These are phyloP conservation scores for Channa maculata DNA, from an alignment of 2,113 vertebrate genomes.

Conservation along the genomic window DNA sequence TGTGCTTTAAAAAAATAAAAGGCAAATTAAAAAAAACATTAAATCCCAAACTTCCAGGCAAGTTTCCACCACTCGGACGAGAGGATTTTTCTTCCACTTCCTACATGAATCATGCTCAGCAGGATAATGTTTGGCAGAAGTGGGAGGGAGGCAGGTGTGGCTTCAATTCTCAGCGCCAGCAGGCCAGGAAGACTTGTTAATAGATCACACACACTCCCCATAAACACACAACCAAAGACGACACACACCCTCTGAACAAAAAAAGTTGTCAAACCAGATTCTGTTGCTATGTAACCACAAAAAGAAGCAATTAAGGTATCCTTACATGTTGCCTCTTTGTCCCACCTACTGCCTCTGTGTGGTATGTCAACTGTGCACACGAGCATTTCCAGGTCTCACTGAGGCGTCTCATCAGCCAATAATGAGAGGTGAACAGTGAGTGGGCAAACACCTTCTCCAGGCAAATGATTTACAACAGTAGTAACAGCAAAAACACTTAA, in stretches of 20 bases:
- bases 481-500: slow-evolving; percentile 52
- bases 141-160: slow-evolving; percentile 76
- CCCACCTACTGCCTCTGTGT: slow-evolving; percentile 38
- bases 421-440: slow-evolving; percentile 23
- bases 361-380: slow-evolving; percentile 22
- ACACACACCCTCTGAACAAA: slow-evolving; percentile 60
- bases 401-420: slow-evolving; percentile 20
- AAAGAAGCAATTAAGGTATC: slow-evolving; percentile 49
- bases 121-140: slow-evolving; percentile 50
- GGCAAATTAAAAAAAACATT: no score
- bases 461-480: slow-evolving; percentile 69
- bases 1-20: neutral
- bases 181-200: slow-evolving; percentile 70
- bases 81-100: slow-evolving; percentile 51
- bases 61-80: slow-evolving; percentile 13
- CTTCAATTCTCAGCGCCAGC: slow-evolving; percentile 52
- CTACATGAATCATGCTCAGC: slow-evolving; percentile 43
- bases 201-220: slow-evolving; percentile 32
- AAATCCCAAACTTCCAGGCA: slow-evolving; percentile 32
- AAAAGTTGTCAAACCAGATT: slow-evolving; percentile 83
- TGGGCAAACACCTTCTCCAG: slow-evolving; percentile 26
- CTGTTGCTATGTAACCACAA: slow-evolving; percentile 45
- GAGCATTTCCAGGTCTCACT: slow-evolving; percentile 19
- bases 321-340: slow-evolving; percentile 57
- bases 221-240: slow-evolving; percentile 61